phyloP scores from a whole-genome alignment of 2,888 invertebrate species.

The Pristionchus arcanus region DNA sequence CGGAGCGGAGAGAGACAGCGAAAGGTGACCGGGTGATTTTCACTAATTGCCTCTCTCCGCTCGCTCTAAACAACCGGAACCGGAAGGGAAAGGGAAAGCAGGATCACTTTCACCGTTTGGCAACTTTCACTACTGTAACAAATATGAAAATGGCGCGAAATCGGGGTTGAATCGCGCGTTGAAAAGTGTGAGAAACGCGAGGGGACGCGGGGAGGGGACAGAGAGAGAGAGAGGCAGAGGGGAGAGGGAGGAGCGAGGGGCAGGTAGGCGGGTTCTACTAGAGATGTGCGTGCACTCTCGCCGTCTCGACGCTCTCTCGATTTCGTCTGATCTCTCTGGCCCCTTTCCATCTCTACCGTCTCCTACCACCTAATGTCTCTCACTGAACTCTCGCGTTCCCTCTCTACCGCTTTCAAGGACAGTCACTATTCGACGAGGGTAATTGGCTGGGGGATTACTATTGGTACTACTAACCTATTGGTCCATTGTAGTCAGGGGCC shows the following conservation, averaged over 20 bases:
- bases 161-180: not conserved
- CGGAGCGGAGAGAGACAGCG: not conserved
- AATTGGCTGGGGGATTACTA: conserved; percentile 7
- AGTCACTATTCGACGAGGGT: conserved; percentile 1
- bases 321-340: not conserved
- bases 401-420: conserved; percentile 29
- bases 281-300: conserved; percentile 30
- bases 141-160: not conserved
- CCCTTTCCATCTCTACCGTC: not conserved
- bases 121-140: not conserved
- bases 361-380: not conserved
- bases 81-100: not conserved
- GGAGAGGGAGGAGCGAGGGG: not conserved
- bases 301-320: conserved; percentile 37
- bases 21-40: conserved; percentile 33
- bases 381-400: not conserved
- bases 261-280: conserved; percentile 48
- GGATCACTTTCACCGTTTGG: not conserved
- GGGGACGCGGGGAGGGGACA: not conserved
- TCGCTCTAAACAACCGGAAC: conserved; percentile 35
- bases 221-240: no score
- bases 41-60: conserved; percentile 12
- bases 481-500: no score
- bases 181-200: not conserved
- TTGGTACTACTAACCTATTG: not conserved